phyloP scores from a whole-genome alignment of 2,113 vertebrate genomes.

The Sitta europaea region DNA sequence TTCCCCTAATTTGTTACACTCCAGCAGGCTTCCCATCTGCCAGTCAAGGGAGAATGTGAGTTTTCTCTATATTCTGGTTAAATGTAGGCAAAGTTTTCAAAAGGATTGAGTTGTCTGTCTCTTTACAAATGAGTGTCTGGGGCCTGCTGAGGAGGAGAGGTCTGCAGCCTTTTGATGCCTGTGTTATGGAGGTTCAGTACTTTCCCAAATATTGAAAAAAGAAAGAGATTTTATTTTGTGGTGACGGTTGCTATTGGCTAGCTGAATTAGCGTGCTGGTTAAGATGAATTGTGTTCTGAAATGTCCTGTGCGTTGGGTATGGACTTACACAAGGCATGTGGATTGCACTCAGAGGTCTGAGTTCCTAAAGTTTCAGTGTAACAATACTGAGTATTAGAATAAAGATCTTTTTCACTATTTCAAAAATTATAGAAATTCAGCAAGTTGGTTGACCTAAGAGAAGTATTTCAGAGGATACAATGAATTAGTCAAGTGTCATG shows the following conservation, averaged over 20 bases:
- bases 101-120: background rate
- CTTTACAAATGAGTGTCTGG: background rate
- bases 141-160: background rate
- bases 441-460: background rate
- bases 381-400: background rate
- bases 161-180: background rate
- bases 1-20: background rate
- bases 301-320: background rate
- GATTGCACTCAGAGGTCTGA: background rate
- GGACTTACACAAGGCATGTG: background rate
- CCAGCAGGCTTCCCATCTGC: background rate
- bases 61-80: background rate
- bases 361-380: background rate
- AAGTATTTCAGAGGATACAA: background rate
- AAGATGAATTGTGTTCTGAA: background rate
- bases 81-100: background rate
- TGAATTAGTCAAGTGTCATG: background rate
- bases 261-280: background rate
- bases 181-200: background rate
- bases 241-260: background rate
- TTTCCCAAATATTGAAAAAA: background rate
- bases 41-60: background rate
- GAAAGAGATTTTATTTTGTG: background rate
- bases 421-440: background rate
- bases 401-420: background rate